Evolutionary conservation across 2,113 vertebrate species (phyloP).

Genomic region (Nycticryphes semicollaris): DNA sequence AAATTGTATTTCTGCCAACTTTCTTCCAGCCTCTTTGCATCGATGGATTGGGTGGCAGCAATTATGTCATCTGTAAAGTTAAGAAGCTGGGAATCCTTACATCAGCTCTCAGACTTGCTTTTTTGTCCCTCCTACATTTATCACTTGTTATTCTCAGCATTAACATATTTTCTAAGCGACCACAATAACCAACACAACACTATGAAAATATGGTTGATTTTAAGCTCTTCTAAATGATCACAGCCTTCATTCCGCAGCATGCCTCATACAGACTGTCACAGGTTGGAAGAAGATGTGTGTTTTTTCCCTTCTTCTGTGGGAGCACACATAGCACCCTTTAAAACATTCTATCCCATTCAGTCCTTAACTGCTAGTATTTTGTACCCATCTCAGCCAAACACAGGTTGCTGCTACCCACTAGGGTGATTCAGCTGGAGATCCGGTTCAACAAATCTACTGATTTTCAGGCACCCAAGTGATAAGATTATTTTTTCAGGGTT

Average conservation of each 20-base stretch:
- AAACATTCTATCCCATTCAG: constrained; percentile 5
- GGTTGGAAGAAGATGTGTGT: background rate
- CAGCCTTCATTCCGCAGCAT: constrained; percentile 11
- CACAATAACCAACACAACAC: constrained; percentile 26
- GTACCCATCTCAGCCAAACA: background rate
- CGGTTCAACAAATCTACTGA: background rate
- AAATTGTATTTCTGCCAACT: constrained; percentile 54
- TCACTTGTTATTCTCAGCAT: constrained; percentile 49
- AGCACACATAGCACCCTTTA: background rate
- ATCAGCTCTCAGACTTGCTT: constrained; percentile 47
- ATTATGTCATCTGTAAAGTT: constrained; percentile 57
- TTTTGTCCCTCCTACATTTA: constrained; percentile 43
- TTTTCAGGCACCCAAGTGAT: background rate
- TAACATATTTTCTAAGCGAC: constrained; percentile 5
- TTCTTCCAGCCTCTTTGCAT: constrained; percentile 26
- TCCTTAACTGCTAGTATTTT: background rate
- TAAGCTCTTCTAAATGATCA: background rate
- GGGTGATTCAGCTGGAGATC: background rate
- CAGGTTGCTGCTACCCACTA: background rate
- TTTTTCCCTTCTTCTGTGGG: background rate
- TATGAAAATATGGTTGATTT: background rate
- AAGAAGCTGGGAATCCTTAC: constrained; percentile 48
- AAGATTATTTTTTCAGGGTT: background rate
- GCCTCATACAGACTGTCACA: background rate
- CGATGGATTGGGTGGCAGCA: constrained; percentile 50